A percentile compares a stretch with the other conserved stretches of the same genome.
Evolutionary conservation across 2,888 invertebrate species (phyloP).

Genomic region (Argyra leucocephala): DNA sequence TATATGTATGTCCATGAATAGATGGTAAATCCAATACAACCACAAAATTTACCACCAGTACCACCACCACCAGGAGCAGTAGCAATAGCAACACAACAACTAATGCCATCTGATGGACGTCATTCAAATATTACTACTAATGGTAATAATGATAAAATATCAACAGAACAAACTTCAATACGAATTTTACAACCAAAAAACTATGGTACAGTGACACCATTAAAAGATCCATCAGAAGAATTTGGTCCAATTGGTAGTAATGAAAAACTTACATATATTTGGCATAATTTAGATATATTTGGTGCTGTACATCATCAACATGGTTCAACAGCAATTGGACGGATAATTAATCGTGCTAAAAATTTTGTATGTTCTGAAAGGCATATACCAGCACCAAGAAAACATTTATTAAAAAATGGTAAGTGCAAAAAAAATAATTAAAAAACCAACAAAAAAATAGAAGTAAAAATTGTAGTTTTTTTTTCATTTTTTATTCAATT

Average conservation of each 20-base stretch:
- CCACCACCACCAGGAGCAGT: background rate
- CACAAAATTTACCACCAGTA: background rate
- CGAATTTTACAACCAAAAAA: slow-evolving; percentile 27
- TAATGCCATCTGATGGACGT: no score
- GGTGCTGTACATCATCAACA: slow-evolving; percentile 50
- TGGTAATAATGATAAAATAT: background rate
- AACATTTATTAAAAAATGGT: slow-evolving; percentile 70
- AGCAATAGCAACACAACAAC: no score
- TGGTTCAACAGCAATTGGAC: slow-evolving; percentile 35
- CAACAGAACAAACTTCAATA: slow-evolving; percentile 10
- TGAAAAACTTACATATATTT: slow-evolving; percentile 59
- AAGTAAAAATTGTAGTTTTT: no score
- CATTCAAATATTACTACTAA: background rate
- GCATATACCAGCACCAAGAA: slow-evolving; percentile 45
- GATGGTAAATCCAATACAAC: background rate
- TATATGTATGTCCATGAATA: no score
- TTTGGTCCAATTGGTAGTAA: slow-evolving; percentile 7
- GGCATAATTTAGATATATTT: slow-evolving; percentile 71
- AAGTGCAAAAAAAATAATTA: slow-evolving; percentile 22
- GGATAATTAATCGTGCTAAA: slow-evolving; percentile 47
- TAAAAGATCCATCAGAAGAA: background rate
- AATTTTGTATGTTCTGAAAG: slow-evolving; percentile 37
- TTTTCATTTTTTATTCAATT: no score
- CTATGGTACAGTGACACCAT: slow-evolving; percentile 33
- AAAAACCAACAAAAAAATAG: no score